These are phyloP conservation scores for Hirundo rustica DNA, from an alignment of 2,797 vertebrate species.

Conservation along the genomic window DNA sequence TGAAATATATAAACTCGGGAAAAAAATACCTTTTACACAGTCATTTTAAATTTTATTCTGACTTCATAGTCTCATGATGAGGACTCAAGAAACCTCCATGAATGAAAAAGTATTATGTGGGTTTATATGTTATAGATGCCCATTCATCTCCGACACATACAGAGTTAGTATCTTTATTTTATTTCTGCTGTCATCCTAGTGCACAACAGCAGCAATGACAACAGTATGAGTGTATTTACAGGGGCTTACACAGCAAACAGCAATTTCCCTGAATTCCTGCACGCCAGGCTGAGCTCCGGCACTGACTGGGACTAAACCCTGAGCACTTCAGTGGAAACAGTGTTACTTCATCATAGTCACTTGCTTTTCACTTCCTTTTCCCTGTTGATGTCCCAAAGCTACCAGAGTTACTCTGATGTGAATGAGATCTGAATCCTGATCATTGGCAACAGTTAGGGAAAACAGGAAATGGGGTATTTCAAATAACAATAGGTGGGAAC, in stretches of 20 bases:
- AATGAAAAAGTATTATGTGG: background rate
- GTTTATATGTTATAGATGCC: background rate
- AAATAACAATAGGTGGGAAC: constrained; percentile 67
- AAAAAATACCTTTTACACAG: background rate
- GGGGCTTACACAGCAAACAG: background rate
- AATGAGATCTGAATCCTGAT: constrained; percentile 50
- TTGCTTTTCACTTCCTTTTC: constrained; percentile 58
- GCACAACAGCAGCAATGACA: background rate
- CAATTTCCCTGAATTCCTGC: background rate
- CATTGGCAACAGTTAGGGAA: constrained; percentile 32
- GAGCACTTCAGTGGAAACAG: background rate
- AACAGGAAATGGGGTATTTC: constrained; percentile 68
- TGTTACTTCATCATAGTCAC: constrained; percentile 27
- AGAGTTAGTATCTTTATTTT: background rate
- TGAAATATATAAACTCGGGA: background rate
- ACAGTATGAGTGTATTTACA: background rate
- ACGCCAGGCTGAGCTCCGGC: background rate
- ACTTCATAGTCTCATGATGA: background rate
- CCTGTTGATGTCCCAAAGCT: background rate
- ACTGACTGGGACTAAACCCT: background rate
- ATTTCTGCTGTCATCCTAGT: background rate
- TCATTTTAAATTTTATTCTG: background rate
- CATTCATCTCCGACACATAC: background rate
- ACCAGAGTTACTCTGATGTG: constrained; percentile 12
- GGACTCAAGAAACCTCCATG: background rate